phyloP scores from a whole-genome alignment of 1,140 invertebrate species.

The Popillia japonica region DNA sequence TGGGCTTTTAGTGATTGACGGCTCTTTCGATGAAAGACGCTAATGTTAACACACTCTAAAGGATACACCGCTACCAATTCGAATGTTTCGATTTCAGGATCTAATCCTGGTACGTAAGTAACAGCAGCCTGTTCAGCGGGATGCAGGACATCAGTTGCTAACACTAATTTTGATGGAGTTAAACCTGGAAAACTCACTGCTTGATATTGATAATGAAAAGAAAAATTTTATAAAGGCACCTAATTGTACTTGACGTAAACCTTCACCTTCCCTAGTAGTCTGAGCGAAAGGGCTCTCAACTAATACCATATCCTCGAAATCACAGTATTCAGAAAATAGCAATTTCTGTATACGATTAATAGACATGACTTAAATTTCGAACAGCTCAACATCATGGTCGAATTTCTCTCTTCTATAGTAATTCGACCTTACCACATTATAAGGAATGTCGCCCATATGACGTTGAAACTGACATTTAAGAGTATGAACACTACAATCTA shows the following conservation, averaged over 20 bases:
- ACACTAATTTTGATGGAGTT: constrained; percentile 65
- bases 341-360: constrained; percentile 67
- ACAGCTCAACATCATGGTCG: constrained; percentile 44
- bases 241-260: constrained; percentile 66
- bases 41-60: constrained; percentile 65
- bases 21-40: constrained; percentile 64
- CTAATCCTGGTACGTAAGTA: constrained; percentile 59
- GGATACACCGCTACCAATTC: constrained; percentile 68
- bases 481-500: background rate
- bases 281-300: constrained; percentile 71
- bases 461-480: constrained; percentile 40
- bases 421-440: constrained; percentile 41
- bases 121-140: constrained; percentile 49
- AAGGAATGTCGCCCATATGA: constrained; percentile 36
- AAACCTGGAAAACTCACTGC: constrained; percentile 57
- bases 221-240: constrained; percentile 54
- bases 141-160: constrained; percentile 64
- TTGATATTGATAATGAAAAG: too few relatives aligned
- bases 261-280: constrained; percentile 66
- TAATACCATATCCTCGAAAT: constrained; percentile 67
- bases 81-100: constrained; percentile 66
- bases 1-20: constrained; percentile 66
- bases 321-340: constrained; percentile 66
- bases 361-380: constrained; percentile 56
- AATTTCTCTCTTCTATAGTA: constrained; percentile 37